A percentile compares a stretch with the other conserved stretches of the same genome.
These are phyloP conservation scores for Pachycephus smyrnensis DNA, from an alignment of 2,888 invertebrate genomes.

Conservation along the genomic window DNA sequence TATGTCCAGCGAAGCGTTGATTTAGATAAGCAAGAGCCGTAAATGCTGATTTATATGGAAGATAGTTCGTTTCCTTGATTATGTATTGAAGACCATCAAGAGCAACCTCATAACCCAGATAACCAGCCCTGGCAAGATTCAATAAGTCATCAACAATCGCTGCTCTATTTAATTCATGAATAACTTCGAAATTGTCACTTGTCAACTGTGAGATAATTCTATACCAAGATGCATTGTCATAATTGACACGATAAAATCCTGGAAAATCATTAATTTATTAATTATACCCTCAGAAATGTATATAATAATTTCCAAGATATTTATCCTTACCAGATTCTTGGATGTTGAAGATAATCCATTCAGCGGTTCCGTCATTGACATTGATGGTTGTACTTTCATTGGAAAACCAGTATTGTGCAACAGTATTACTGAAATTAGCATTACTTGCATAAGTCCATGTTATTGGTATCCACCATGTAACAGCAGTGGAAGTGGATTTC, in stretches of 20 bases:
- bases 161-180: conserved; percentile 76
- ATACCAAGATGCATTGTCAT: conserved; percentile 72
- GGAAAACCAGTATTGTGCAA: conserved; percentile 57
- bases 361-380: conserved; percentile 29
- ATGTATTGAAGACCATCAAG: conserved; percentile 73
- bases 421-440: conserved; percentile 62
- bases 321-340: conserved; percentile 75
- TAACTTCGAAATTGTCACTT: conserved; percentile 63
- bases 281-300: not conserved
- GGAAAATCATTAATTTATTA: conserved; percentile 20
- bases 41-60: conserved; percentile 78
- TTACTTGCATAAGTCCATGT: conserved; percentile 67
- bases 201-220: conserved; percentile 70
- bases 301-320: not conserved
- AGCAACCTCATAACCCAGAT: conserved; percentile 69
- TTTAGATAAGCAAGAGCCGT: conserved; percentile 68
- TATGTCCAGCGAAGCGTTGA: conserved; percentile 65
- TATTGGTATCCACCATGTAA: conserved; percentile 70
- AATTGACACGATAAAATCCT: conserved; percentile 76
- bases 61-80: conserved; percentile 73
- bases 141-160: conserved; percentile 79
- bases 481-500: conserved; percentile 24
- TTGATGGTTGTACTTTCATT: conserved; percentile 4
- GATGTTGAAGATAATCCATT: conserved; percentile 82
- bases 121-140: conserved; percentile 70